Base-by-base conservation (phyloP, 2,113 vertebrate genomes). In the Galemys pyrenaicus region DNA sequence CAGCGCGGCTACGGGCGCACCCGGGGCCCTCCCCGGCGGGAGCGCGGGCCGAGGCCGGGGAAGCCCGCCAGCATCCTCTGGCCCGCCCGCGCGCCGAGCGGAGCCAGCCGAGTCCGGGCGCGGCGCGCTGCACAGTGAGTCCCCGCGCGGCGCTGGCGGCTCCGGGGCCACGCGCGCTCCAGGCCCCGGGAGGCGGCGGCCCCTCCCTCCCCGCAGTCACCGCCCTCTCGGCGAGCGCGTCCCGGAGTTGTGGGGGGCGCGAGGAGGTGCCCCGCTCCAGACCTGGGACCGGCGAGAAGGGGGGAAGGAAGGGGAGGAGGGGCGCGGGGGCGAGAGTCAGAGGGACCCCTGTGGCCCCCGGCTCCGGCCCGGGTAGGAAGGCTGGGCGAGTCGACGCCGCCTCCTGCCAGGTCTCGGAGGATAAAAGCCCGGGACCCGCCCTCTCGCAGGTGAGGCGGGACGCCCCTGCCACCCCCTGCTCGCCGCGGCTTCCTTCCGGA, bases 21-120 rank as follows among this genome's bases (percentile, higher is more conserved):
- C 13, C 30, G 49, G 79, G 93, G 92, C 89, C 81, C 44, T 75
- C 12, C 12, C 17, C 19, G 89, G 92, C 78, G 67, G 84, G 87
- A 84, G 91, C 90, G 87, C 92, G 94, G 95, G 91, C 95, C 71
- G 84, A 92, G 77, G 84, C 94, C 71, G 75, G 88, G 94, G 94
- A 28, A 83, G 84, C 95, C 88, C 71, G 93, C 88, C 95, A 92
- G 96, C 96, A 96, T 96, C 96, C 91, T 95, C 49, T 20, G 67
- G 41, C 39, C 73, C 51, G 65, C 81, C 85, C 58, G 85, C 87
- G 74, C 58, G 75, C 80, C 10, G 49, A 82, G 89, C 85, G 3
- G 39, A 82, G 80, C 67, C 89, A 51, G 78, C 91, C 84, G 78
- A 92, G 92, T 87, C 82, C 46, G 74, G 80, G 92, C 81, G 87